phyloP scores from a whole-genome alignment of 2,797 vertebrate species.

The Silurus aristotelis region DNA sequence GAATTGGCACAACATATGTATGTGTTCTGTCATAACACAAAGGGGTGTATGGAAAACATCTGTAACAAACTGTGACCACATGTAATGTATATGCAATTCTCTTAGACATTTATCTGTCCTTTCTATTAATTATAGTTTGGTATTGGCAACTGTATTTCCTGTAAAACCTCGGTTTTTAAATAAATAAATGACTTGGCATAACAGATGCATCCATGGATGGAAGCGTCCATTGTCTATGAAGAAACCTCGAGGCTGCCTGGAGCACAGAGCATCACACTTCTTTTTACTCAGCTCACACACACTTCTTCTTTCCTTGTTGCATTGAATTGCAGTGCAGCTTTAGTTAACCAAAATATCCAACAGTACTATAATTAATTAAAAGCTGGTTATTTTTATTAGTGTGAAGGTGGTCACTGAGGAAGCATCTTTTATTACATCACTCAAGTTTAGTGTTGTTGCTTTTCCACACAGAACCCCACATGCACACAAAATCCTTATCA shows the following conservation, averaged over 20 bases:
- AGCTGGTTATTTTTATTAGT: constrained; percentile 8
- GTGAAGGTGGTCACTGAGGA: constrained; percentile 1
- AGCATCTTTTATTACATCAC: constrained; percentile 37
- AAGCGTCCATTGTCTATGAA: constrained; percentile 20
- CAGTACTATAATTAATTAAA: constrained; percentile 7
- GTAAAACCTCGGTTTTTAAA: neutral
- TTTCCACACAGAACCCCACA: constrained; percentile 15
- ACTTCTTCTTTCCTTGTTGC: neutral
- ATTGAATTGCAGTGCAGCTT: constrained; percentile 29
- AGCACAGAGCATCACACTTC: constrained; percentile 23
- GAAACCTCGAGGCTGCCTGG: constrained; percentile 16
- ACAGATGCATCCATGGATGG: constrained; percentile 12
- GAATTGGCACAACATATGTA: constrained; percentile 26
- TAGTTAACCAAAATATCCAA: neutral
- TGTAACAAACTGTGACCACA: constrained; percentile 17
- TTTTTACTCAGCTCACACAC: constrained; percentile 34
- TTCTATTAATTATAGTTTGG: constrained; percentile 8
- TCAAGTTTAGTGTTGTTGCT: neutral
- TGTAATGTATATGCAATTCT: neutral
- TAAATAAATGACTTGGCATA: neutral
- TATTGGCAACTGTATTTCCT: constrained; percentile 10
- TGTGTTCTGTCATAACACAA: constrained; percentile 21
- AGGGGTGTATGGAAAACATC: neutral
- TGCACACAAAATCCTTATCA: constrained; percentile 1
- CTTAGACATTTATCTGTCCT: neutral